Conservation (phyloP, 2,797 vertebrate genomes). For the Pseudocheirus occidentalis region DNA sequence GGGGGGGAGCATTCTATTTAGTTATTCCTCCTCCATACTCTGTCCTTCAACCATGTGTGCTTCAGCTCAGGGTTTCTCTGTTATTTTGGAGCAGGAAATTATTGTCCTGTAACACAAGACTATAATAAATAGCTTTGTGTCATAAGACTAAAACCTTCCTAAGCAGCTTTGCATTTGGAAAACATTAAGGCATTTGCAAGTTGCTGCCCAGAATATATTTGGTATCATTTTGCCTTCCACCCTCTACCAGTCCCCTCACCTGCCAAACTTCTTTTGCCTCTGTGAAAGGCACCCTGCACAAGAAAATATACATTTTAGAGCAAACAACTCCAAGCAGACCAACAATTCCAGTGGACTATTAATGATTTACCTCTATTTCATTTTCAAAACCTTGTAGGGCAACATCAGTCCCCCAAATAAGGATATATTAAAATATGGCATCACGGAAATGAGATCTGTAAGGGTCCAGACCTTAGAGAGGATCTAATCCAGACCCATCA, state of each 20-base stretch:
- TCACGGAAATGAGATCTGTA: background rate
- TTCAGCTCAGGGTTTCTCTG: constrained; percentile 65
- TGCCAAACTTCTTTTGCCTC: background rate
- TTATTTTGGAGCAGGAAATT: constrained; percentile 73
- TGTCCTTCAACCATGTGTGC: constrained; percentile 64
- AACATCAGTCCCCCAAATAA: background rate
- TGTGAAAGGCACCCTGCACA: background rate
- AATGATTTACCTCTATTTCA: background rate
- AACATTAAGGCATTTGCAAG: constrained; percentile 64
- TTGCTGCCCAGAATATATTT: constrained; percentile 63
- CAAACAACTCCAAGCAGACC: background rate
- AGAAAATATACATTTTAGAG: constrained; percentile 32
- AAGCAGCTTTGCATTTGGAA: constrained; percentile 68
- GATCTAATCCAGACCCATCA: background rate
- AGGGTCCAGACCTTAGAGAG: background rate
- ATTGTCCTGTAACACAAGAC: constrained; percentile 65
- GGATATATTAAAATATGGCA: constrained; percentile 23
- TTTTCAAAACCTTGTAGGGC: background rate
- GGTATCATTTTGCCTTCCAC: constrained; percentile 37
- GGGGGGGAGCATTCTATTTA: background rate
- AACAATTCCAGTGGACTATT: background rate
- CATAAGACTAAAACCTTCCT: constrained; percentile 56
- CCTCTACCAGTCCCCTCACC: constrained; percentile 16
- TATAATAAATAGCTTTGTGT: constrained; percentile 66
- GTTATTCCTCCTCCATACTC: constrained; percentile 45